Conservation (phyloP, 2,888 invertebrate genomes). For the Drosophila meridionalis region DNA sequence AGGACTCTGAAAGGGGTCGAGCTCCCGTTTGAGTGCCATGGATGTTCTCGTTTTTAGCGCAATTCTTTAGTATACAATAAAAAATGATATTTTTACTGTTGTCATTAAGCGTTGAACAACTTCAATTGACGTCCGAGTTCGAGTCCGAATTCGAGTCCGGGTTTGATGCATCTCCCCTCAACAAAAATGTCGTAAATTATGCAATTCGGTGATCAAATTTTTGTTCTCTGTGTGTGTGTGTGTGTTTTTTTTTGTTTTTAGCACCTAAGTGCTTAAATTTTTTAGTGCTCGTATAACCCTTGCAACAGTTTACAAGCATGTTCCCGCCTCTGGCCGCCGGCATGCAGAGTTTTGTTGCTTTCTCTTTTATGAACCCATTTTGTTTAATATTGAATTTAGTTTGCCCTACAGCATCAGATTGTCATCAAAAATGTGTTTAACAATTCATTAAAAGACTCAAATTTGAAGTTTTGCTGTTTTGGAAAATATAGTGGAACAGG, state of each 20-base stretch:
- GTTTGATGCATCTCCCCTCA: neutral
- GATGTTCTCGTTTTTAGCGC: neutral
- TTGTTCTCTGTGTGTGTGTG: neutral
- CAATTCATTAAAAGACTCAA: conserved; percentile 40
- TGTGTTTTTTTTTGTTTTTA: conserved; percentile 14
- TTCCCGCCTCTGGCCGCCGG: neutral
- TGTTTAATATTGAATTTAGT: conserved; percentile 30
- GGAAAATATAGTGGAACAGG: neutral
- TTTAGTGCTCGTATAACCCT: conserved; percentile 37
- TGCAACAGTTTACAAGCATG: conserved; percentile 21
- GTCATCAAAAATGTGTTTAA: conserved; percentile 38
- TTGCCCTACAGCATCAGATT: conserved; percentile 1
- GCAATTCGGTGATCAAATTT: conserved; percentile 28
- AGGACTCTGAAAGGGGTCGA: neutral
- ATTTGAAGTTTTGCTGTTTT: neutral
- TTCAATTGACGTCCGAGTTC: conserved; percentile 5
- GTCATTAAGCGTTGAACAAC: neutral
- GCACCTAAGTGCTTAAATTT: conserved; percentile 32
- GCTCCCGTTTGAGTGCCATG: neutral
- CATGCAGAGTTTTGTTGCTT: conserved; percentile 5
- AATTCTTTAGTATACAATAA: conserved; percentile 18
- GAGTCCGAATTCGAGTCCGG: too few relatives aligned
- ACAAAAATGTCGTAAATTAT: conserved; percentile 39
- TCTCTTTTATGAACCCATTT: conserved; percentile 16
- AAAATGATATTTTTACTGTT: conserved; percentile 41